These are phyloP conservation scores for Scylla paramamosain DNA, from an alignment of 1,140 invertebrate genomes.

Conservation along the genomic window DNA sequence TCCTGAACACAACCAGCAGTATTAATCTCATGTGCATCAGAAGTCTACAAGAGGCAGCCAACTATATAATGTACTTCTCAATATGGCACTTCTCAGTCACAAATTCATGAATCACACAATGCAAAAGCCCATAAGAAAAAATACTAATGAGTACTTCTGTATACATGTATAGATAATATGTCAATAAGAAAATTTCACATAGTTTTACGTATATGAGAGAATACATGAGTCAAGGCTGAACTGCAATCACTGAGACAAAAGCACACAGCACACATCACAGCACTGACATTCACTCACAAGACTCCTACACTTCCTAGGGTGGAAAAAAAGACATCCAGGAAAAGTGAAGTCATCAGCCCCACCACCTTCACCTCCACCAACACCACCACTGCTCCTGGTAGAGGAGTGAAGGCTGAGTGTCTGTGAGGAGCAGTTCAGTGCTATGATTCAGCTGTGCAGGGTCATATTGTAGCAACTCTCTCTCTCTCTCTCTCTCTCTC, in stretches of 20 bases:
- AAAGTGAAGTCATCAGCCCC: background rate
- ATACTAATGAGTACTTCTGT: background rate
- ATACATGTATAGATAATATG: background rate
- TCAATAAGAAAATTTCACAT: too few species aligned
- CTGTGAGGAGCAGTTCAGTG: too few species aligned
- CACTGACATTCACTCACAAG: background rate
- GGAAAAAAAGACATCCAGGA: background rate
- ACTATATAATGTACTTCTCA: background rate
- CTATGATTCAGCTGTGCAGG: too few species aligned
- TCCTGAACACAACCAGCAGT: too few species aligned
- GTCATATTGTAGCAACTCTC: too few species aligned
- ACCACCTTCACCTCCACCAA: too few species aligned
- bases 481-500: too few species aligned
- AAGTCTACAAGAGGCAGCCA: too few species aligned
- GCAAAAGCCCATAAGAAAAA: background rate
- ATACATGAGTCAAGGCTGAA: constrained; percentile 8
- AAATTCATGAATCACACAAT: background rate
- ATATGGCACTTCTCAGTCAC: background rate
- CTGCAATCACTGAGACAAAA: constrained; percentile 63
- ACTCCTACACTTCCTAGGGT: background rate
- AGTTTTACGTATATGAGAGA: background rate
- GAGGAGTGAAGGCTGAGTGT: too few species aligned
- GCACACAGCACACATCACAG: constrained; percentile 43
- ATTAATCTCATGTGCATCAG: too few species aligned
- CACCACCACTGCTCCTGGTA: too few species aligned